Conservation (phyloP, 2,797 vertebrate species). For the Heteromormyrus szaboi region DNA sequence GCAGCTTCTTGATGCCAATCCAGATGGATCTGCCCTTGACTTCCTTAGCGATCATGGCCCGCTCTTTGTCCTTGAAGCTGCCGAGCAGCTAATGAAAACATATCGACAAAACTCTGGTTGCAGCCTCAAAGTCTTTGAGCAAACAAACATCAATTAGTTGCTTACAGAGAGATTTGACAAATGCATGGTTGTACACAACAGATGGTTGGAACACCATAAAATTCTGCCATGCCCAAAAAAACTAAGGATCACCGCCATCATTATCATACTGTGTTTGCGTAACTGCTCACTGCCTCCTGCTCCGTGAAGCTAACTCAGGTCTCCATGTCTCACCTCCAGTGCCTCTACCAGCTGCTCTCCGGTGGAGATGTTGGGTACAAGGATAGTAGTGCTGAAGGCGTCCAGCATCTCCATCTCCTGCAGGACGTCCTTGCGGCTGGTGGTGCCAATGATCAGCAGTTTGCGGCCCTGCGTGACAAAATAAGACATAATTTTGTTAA, state of each 20-base stretch:
- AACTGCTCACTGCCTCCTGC: neutral
- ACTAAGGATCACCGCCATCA: neutral
- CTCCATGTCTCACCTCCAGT: slow-evolving; percentile 69
- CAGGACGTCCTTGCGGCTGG: slow-evolving; percentile 87
- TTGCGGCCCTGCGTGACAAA: slow-evolving; percentile 74
- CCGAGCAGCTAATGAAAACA: slow-evolving; percentile 70
- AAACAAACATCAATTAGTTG: neutral
- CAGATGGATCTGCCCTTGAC: slow-evolving; percentile 73
- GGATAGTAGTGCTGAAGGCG: slow-evolving; percentile 87
- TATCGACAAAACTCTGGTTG: neutral
- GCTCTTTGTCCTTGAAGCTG: slow-evolving; percentile 84
- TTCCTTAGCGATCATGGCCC: slow-evolving; percentile 69
- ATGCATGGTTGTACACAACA: neutral
- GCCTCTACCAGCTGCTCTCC: slow-evolving; percentile 83
- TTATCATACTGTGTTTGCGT: neutral
- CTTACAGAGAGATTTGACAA: neutral
- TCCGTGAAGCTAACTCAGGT: neutral
- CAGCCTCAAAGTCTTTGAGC: neutral
- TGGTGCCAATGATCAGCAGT: slow-evolving; percentile 90
- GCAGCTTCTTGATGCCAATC: slow-evolving; percentile 92
- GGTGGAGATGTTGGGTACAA: slow-evolving; percentile 81
- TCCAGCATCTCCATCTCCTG: slow-evolving; percentile 96
- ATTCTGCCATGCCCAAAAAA: neutral
- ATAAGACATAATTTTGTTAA: neutral
- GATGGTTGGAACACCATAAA: neutral